These are phyloP conservation scores for Synanthedon andrenaeformis DNA, from an alignment of 2,888 invertebrate genomes.

Conservation along the genomic window DNA sequence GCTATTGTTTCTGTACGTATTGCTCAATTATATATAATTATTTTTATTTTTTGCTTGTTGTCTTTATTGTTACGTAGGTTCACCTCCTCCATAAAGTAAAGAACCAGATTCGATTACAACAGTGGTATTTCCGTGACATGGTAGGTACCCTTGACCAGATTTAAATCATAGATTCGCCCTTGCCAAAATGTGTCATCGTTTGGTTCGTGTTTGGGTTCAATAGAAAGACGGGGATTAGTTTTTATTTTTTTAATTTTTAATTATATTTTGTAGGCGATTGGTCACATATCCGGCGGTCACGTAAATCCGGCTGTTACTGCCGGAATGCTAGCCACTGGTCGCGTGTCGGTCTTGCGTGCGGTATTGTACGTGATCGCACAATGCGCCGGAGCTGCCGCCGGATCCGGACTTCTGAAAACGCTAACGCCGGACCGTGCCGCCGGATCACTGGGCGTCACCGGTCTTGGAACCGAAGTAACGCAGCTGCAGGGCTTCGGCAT, in stretches of 20 bases:
- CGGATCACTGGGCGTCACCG: constrained; percentile 77
- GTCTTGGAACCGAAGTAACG: constrained; percentile 70
- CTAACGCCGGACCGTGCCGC: constrained; percentile 75
- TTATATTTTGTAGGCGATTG: constrained; percentile 73
- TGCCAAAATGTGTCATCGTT: too few relatives aligned
- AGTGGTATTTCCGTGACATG: too few relatives aligned
- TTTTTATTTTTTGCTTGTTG: constrained; percentile 2
- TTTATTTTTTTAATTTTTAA: too few relatives aligned
- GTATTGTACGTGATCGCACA: constrained; percentile 85
- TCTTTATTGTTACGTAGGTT: constrained; percentile 4
- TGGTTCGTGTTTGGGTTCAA: too few relatives aligned
- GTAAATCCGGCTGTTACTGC: constrained; percentile 93
- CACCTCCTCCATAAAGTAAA: constrained; percentile 13
- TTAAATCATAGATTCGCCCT: too few relatives aligned
- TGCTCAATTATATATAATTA: neutral
- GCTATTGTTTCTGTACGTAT: constrained; percentile 80
- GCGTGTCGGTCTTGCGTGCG: constrained; percentile 80
- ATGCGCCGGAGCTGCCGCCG: constrained; percentile 84
- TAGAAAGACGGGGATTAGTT: too few relatives aligned
- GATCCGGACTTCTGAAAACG: constrained; percentile 80
- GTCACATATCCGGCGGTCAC: constrained; percentile 91
- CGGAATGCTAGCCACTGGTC: constrained; percentile 83
- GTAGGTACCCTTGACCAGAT: too few relatives aligned
- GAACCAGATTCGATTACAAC: neutral
- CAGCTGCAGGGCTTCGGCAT: constrained; percentile 87